Conservation (phyloP, 2,888 invertebrate genomes). For the Embidobia sp. region DNA sequence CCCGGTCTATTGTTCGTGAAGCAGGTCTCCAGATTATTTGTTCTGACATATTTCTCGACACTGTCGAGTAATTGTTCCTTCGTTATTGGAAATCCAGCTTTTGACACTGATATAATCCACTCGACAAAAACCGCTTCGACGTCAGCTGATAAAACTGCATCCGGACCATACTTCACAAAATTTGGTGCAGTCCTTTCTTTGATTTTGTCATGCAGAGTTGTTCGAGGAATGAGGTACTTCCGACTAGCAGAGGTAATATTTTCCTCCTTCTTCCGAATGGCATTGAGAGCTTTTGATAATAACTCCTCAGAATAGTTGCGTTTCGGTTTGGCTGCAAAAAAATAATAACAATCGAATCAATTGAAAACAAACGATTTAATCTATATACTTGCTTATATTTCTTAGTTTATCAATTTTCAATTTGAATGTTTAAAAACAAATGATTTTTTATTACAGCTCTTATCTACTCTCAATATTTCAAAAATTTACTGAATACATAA, state of each 20-base stretch:
- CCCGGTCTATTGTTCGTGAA: background rate
- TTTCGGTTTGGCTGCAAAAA: background rate
- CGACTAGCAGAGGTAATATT: constrained; percentile 21
- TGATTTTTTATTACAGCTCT: too few relatives aligned
- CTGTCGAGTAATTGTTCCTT: constrained; percentile 35
- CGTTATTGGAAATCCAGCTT: constrained; percentile 25
- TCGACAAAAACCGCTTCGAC: constrained; percentile 23
- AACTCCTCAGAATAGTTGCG: background rate
- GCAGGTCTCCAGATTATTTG: constrained; percentile 10
- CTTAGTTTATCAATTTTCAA: too few relatives aligned
- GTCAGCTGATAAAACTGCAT: constrained; percentile 11
- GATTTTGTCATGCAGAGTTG: constrained; percentile 28
- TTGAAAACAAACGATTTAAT: too few relatives aligned
- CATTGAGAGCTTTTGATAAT: constrained; percentile 14
- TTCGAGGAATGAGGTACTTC: constrained; percentile 16
- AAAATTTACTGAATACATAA: too few relatives aligned
- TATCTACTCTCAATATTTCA: too few relatives aligned
- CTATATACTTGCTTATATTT: too few relatives aligned
- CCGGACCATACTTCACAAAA: background rate
- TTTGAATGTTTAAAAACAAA: too few relatives aligned
- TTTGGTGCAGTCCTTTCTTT: background rate
- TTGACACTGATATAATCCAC: constrained; percentile 20
- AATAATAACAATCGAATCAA: too few relatives aligned
- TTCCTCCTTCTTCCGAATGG: constrained; percentile 3
- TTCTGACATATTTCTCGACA: constrained; percentile 20